phyloP scores from a whole-genome alignment of 2,888 invertebrate species.

The Steinernema hermaphroditum region DNA sequence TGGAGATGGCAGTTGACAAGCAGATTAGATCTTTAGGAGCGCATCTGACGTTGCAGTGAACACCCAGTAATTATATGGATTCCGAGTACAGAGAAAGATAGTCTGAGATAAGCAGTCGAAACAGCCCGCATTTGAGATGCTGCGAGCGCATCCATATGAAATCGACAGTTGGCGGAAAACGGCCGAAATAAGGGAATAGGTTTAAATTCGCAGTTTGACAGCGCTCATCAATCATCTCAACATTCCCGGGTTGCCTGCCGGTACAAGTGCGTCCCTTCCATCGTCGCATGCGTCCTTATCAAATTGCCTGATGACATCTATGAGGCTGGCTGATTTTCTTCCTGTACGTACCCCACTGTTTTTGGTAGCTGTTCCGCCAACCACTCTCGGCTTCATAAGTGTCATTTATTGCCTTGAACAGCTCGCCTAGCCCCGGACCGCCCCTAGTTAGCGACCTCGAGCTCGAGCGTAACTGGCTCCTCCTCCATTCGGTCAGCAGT shows the following conservation, averaged over 20 bases:
- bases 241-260: conserved; percentile 17
- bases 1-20: conserved; percentile 29
- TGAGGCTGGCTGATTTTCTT: conserved; percentile 15
- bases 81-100: conserved; percentile 6
- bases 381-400: conserved; percentile 11
- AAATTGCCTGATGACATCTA: conserved; percentile 6
- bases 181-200: not conserved
- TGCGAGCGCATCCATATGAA: not conserved
- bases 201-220: conserved; percentile 20
- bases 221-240: conserved; percentile 3
- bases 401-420: conserved; percentile 24
- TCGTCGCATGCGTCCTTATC: conserved; percentile 12
- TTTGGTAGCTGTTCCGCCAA: not conserved
- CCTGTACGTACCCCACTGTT: not conserved
- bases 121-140: not conserved
- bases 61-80: conserved; percentile 27
- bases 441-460: conserved; percentile 31
- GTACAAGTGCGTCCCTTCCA: conserved; percentile 2
- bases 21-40: conserved; percentile 27
- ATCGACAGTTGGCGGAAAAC: not conserved
- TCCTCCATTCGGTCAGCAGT: conserved; percentile 21
- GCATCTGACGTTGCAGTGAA: conserved; percentile 26
- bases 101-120: conserved; percentile 3
- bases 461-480: conserved; percentile 26
- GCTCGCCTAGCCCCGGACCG: conserved; percentile 1